These are phyloP conservation scores for Drosophila subobscura DNA, from an alignment of 1,140 invertebrate genomes.

Conservation along the genomic window DNA sequence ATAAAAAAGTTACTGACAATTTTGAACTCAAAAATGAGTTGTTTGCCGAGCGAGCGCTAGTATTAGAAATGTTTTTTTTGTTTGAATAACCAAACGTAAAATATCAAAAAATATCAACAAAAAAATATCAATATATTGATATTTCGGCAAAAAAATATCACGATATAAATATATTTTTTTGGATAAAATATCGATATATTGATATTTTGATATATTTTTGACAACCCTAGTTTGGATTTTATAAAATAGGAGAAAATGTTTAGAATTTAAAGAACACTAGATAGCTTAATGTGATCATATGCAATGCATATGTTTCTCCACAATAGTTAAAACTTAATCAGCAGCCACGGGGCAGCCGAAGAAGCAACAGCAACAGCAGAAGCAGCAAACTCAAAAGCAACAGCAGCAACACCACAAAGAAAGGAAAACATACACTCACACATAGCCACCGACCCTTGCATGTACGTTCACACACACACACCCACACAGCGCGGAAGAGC, in stretches of 20 bases:
- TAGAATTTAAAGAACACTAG: conserved; percentile 6
- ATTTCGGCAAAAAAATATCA: too few species aligned
- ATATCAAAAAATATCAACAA: too few species aligned
- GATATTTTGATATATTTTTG: too few species aligned
- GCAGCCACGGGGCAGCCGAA: conserved; percentile 23
- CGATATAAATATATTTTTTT: too few species aligned
- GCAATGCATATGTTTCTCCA: conserved; percentile 28
- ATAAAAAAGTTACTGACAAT: too few species aligned
- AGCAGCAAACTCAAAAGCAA: conserved; percentile 10
- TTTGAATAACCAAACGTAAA: too few species aligned
- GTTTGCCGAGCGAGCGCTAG: too few species aligned
- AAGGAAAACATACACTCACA: conserved; percentile 33
- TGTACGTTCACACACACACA: conserved; percentile 15
- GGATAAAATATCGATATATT: too few species aligned
- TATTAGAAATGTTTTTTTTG: too few species aligned
- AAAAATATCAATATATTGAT: too few species aligned
- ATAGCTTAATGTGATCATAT: conserved; percentile 18
- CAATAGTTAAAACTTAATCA: conserved; percentile 22
- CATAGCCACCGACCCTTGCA: conserved; percentile 4
- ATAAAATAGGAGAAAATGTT: conserved; percentile 9
- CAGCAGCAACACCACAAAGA: conserved; percentile 16
- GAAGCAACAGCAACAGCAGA: conserved; percentile 45
- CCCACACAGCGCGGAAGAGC: conserved; percentile 4
- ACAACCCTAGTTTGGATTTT: conserved; percentile 9
- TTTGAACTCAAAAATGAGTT: too few species aligned